Conservation (phyloP, 2,888 invertebrate genomes). For the Cheiracanthium punctorium region DNA sequence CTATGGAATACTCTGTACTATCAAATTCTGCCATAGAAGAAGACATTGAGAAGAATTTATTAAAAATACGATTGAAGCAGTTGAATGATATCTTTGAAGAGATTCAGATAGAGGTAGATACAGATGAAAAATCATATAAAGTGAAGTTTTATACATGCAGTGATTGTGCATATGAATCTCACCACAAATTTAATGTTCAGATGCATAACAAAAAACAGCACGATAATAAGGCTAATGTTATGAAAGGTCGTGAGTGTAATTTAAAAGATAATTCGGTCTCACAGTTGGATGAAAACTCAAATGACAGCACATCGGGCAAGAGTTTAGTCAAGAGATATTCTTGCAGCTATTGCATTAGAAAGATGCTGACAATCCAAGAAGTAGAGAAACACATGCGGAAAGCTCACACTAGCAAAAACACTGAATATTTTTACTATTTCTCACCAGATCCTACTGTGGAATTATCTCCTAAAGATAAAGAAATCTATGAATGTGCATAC, state of each 20-base stretch:
- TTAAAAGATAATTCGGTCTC: not conserved
- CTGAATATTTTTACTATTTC: conserved; percentile 38
- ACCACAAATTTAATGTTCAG: conserved; percentile 25
- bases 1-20: not conserved
- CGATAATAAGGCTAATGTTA: not conserved
- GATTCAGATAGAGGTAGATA: not conserved
- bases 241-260: not conserved
- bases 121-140: not conserved
- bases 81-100: conserved; percentile 11
- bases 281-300: conserved; percentile 20
- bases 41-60: conserved; percentile 9
- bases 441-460: conserved; percentile 22
- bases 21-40: conserved; percentile 32
- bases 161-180: conserved; percentile 34
- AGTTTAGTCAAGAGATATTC: conserved; percentile 23
- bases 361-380: conserved; percentile 20
- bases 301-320: not conserved
- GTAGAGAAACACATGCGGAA: conserved; percentile 35
- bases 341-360: conserved; percentile 48
- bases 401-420: conserved; percentile 22
- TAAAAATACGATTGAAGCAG: conserved; percentile 9
- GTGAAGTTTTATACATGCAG: conserved; percentile 39
- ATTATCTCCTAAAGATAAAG: conserved; percentile 8
- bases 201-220: conserved; percentile 20
- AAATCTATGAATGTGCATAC: conserved; percentile 53